Conservation (phyloP, 2,113 vertebrate species). For the Pomatostomus ruficeps region DNA sequence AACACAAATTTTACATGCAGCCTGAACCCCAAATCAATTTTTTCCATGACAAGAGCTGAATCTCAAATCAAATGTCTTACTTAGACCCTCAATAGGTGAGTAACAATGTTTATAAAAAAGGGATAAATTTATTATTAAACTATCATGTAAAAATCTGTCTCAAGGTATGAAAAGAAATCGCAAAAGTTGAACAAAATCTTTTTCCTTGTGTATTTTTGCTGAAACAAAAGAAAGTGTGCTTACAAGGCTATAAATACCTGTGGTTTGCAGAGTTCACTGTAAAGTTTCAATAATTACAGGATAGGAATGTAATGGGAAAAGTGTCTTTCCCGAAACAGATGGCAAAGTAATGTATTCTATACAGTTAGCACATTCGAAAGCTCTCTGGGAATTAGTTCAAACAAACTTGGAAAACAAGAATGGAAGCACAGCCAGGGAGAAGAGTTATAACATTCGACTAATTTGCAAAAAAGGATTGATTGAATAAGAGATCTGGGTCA, state of each 20-base stretch:
- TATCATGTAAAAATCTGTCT: neutral
- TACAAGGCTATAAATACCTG: neutral
- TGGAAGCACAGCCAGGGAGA: neutral
- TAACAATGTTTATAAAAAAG: fast-evolving
- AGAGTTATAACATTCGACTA: neutral
- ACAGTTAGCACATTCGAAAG: neutral
- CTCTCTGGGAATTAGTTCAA: constrained; percentile 42
- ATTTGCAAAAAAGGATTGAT: neutral
- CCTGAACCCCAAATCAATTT: neutral
- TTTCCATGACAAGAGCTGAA: neutral
- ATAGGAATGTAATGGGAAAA: constrained; percentile 7
- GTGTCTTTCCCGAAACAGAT: neutral
- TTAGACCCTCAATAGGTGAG: neutral
- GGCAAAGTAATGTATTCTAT: constrained; percentile 40
- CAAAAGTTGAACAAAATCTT: neutral
- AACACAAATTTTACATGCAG: neutral
- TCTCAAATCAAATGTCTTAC: neutral
- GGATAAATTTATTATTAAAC: neutral
- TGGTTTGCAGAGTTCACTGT: neutral
- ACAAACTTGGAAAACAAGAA: constrained; percentile 39
- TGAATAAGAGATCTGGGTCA: neutral
- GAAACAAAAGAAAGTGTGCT: neutral
- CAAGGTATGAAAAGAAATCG: neutral
- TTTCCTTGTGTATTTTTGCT: neutral
- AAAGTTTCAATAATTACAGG: constrained; percentile 6